phyloP scores from a whole-genome alignment of 2,888 invertebrate species.

The Sarcophaga variegata region DNA sequence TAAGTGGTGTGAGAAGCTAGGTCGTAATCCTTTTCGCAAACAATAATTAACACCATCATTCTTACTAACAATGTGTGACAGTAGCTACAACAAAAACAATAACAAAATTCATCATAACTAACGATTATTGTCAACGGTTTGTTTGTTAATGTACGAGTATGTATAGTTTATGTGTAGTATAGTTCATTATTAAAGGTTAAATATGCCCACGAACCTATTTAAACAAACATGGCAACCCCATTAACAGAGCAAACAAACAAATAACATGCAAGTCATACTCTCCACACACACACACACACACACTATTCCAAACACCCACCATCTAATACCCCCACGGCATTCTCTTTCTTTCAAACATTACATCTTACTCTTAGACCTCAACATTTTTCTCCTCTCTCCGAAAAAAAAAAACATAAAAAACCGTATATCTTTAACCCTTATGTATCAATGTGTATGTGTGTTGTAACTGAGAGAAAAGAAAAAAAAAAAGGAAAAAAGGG shows the following conservation, averaged over 20 bases:
- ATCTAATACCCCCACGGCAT: background rate
- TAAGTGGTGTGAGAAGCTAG: too few relatives aligned
- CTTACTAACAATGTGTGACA: too few relatives aligned
- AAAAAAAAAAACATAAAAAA: constrained; percentile 51
- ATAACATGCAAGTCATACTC: background rate
- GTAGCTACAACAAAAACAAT: too few relatives aligned
- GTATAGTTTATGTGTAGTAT: background rate
- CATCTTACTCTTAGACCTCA: background rate
- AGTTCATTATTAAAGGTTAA: background rate
- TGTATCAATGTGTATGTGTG: constrained; percentile 24
- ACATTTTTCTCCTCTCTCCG: constrained; percentile 41
- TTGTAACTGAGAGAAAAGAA: constrained; percentile 6
- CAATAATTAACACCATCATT: too few relatives aligned
- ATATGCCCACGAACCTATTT: too few relatives aligned
- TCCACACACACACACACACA: background rate
- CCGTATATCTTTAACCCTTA: constrained; percentile 58
- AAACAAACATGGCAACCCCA: background rate
- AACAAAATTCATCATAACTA: too few relatives aligned
- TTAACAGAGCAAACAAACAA: background rate
- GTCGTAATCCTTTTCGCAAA: too few relatives aligned
- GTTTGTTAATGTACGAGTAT: background rate
- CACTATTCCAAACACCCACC: constrained; percentile 27
- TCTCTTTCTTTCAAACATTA: background rate
- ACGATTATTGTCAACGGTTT: too few relatives aligned
- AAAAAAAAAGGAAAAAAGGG: constrained; percentile 43